Conservation (phyloP, 92 coral and sea anemone species). For the Phenganax marumi region DNA sequence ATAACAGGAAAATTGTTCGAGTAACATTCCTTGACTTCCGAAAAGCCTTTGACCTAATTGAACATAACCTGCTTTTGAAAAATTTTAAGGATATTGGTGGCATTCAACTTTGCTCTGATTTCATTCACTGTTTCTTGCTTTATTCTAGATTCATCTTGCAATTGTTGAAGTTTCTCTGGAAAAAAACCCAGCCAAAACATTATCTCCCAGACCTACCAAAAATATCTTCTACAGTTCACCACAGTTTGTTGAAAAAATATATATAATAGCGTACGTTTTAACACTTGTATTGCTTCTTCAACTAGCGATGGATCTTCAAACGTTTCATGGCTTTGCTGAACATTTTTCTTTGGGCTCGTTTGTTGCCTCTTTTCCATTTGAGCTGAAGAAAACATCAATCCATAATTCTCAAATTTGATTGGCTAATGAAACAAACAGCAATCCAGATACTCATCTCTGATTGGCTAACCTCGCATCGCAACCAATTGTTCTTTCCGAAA, state of each 20-base stretch:
- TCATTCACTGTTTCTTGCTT: constrained; percentile 30
- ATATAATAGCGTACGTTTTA: constrained; percentile 4
- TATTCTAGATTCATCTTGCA: constrained; percentile 35
- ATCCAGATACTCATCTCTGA: background rate
- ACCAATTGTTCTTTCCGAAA: constrained; percentile 84
- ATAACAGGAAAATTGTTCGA: no score
- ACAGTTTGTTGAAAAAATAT: background rate
- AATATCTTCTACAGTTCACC: no score
- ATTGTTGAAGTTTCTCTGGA: constrained; percentile 23
- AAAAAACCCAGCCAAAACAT: background rate
- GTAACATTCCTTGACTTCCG: no score
- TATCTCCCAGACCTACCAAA: no score
- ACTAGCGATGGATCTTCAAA: constrained; percentile 7
- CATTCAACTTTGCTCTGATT: constrained; percentile 47
- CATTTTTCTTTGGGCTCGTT: constrained; percentile 28
- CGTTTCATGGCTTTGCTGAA: constrained; percentile 13
- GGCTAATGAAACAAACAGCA: no score
- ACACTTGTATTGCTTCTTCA: constrained; percentile 30
- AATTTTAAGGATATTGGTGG: no score
- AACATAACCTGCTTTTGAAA: background rate
- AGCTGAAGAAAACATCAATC: constrained; percentile 26
- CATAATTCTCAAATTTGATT: background rate
- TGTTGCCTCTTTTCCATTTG: constrained; percentile 51
- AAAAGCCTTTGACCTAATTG: no score
- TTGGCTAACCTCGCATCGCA: constrained; percentile 82